Evolutionary conservation across 2,797 vertebrate genomes (phyloP), one percentile per base, ranked within the genome.

Genomic region (Dendrocincla fuliginosa): DNA sequence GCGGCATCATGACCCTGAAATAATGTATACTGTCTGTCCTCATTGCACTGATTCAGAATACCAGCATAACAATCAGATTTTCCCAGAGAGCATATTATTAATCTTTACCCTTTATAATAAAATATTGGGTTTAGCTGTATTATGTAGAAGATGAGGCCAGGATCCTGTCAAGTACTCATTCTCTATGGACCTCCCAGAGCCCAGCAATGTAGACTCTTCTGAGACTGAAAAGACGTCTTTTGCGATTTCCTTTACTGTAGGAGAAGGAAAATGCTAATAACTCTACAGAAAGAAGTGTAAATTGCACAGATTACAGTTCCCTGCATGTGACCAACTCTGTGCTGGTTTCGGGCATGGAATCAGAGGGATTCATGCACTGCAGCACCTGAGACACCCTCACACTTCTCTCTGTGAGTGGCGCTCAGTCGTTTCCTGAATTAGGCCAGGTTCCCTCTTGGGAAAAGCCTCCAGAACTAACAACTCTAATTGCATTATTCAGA

Each of bases 1-100:
- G 23, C 75, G 42, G n/a, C 5, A 1, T 61, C 17, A 2, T 46
- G 37, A 53, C 41, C 33, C 46, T 0, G 0, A 49, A 79, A 37
- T 63, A 56, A 69, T 27, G 24, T 56, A 63, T 73, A 67, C n/a
- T 24, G 22, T 55, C 56, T 74, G 27, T 32, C 50, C 63, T 78
- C 13, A 46, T 50, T 55, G 64, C n/a, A 22, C 52, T 35, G 35
- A 32, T 50, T 75, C 59, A 64, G 53, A 74, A 59, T 59, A 83
- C 42, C 22, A 78, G 13, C 25, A 78, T 30, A 37, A 39, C 53
- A 86, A 52, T 56, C 63, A 79, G 65, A 56, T 76, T 84, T 95
- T 73, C 73, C 37, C 25, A 68, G 50, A 64, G 12, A 80, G 5
- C 12, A 6, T 44, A 32, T 59, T 76, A 63, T 52, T 91, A 81